Conservation (phyloP, 2,888 invertebrate genomes). For the Ichneumon xanthorius region DNA sequence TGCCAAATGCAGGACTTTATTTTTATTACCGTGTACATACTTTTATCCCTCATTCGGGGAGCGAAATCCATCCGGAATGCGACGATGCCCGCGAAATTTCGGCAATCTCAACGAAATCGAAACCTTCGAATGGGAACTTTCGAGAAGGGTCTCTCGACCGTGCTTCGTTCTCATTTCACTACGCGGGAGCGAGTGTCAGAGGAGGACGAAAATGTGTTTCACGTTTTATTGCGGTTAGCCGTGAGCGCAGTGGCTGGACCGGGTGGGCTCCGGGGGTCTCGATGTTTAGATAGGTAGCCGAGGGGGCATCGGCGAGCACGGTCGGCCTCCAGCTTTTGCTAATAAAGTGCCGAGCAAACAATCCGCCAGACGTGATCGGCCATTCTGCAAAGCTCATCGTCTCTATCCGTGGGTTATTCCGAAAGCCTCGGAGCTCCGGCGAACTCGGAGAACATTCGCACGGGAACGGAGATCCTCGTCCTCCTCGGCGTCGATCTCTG, state of each 20-base stretch:
- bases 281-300: constrained; percentile 67
- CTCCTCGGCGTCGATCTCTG: background rate
- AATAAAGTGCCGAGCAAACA: constrained; percentile 76
- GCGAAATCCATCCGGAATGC: too few species aligned
- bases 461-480: background rate
- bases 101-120: background rate
- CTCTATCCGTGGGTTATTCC: constrained; percentile 44
- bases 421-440: constrained; percentile 6
- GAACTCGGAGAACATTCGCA: background rate
- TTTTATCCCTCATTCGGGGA: too few species aligned
- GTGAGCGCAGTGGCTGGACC: background rate
- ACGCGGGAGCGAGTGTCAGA: constrained; percentile 10
- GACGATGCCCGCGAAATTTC: background rate
- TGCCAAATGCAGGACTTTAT: too few species aligned
- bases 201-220: constrained; percentile 43
- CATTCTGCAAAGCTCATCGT: constrained; percentile 63
- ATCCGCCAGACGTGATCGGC: constrained; percentile 70
- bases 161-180: constrained; percentile 8
- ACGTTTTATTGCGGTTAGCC: constrained; percentile 39
- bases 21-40: too few species aligned
- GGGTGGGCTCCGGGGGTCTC: constrained; percentile 34
- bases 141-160: background rate
- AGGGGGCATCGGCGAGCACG: constrained; percentile 37
- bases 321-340: constrained; percentile 64
- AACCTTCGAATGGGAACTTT: background rate